Base-by-base conservation (phyloP, 2,797 vertebrate species). In the Nyctibius grandis region DNA sequence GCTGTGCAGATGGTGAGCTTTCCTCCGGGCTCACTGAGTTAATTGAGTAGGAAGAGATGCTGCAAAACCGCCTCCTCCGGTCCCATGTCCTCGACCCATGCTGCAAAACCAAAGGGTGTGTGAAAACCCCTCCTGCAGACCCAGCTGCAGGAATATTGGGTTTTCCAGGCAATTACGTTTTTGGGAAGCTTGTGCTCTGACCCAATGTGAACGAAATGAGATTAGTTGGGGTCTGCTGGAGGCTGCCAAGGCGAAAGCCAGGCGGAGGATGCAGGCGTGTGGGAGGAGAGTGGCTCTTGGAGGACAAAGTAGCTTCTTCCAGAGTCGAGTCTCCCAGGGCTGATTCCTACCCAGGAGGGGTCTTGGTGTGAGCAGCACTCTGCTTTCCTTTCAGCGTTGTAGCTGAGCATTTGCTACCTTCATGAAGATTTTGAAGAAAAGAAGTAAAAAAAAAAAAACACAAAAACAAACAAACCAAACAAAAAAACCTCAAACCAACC, bases 101-200 rank as follows among this genome's bases (percentile, higher is more conserved):
- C 91, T 95, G 77, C 69, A 77, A 85, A 93, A 65, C 65, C 91
- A 45, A 33, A 80, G 70, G 96, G 77, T 92, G 87, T 92, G 96
- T 96, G 96, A 97, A 97, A 97, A 84, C 72, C 85, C 92, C 94
- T 95, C 96, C 96, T 96, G 93, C 88, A 96, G 91, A 81, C 61
- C 88, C 83, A 74, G 82, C 96, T 80, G 87, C 68, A 64, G 92
- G 92, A 94, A 89, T 28, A 5, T 16, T 61, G 95, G 78, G 56
- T 28, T 95, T 95, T 92, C 96, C 87, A 44, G 82, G 57, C 64
- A 9, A 23, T 48, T 47, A 75, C 19, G 42, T 91, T 94, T 79
- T 95, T 88, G 95, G 88, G 94, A 97, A 97, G 89, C 59, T 89
- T n/a, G 79, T 75, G 48, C 86, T 88, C 5, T 82, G 94, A 92